Base-by-base conservation (phyloP, 2,113 vertebrate species). In the Phoenicopterus ruber region DNA sequence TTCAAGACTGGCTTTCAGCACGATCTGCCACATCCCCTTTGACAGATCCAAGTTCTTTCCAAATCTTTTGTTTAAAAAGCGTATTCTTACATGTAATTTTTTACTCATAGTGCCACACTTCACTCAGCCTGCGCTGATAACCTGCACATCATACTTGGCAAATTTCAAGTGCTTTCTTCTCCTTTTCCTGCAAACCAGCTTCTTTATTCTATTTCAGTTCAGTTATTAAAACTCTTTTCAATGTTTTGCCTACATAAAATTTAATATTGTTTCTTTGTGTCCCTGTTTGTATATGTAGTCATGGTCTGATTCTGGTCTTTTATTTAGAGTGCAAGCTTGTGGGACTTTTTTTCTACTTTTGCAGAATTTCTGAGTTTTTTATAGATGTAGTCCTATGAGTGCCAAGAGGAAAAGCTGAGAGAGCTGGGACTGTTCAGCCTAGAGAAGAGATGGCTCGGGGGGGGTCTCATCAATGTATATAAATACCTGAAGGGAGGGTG, bases 361-460 rank as follows among this genome's bases (percentile, higher is more conserved):
- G 38, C n/a, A 67, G 26, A 67, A 34, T 73, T 61, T 84, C 34
- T 67, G 13, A 36, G 8, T 7, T 7, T 59, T 52, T 80, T 47
- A 40, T 29, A 57, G 14, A 28, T 44, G 8, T n/a, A 29, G 6
- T 49, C 26, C 61, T 66, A 36, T 7, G 31, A 49, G 17, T 55
- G 38, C 14, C 3, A 2, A 80, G 9, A 26, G 10, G 9, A 73
- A 65, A 66, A 12, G 6, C 17, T 73, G 34, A 52, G 57, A 50
- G 20, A 55, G 15, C 17, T 50, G n/a, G 6, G 26, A 54, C 13
- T 49, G 19, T 21, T 62, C 40, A 65, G 34, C 11, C 24, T 59
- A 61, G 7, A 31, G 13, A 61, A 65, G 6, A 29, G 6, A 29
- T 2, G 1, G 16, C 8, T 58, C 11, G 2, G 4, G 7, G 28